Conservation (phyloP, 1,140 invertebrate genomes). For the Bombus sibiricus region DNA sequence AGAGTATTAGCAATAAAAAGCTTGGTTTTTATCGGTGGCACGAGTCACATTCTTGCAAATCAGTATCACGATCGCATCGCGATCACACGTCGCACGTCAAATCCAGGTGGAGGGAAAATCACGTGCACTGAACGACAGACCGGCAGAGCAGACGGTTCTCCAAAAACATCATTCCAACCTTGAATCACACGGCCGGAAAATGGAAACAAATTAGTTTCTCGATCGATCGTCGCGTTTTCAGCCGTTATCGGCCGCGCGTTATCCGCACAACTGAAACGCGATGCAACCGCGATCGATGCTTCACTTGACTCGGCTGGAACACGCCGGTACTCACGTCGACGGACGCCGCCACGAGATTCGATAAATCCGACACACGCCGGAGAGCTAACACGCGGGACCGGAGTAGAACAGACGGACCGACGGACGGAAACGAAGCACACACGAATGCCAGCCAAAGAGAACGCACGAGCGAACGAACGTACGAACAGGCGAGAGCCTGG, state of each 20-base stretch:
- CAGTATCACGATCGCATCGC: too few relatives aligned
- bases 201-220: not conserved
- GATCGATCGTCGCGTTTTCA: constrained; percentile 2
- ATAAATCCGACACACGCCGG: constrained; percentile 52
- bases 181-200: constrained; percentile 12
- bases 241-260: not conserved
- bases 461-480: constrained; percentile 57
- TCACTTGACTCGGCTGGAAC: constrained; percentile 6
- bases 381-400: not conserved
- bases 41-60: not conserved
- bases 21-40: not conserved
- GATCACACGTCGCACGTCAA: not conserved
- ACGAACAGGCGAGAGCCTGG: constrained; percentile 59
- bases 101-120: not conserved
- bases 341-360: constrained; percentile 31
- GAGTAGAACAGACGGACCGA: constrained; percentile 19
- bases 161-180: constrained; percentile 8
- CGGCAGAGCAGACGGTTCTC: not conserved
- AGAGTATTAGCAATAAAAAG: too few relatives aligned
- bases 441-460: constrained; percentile 47
- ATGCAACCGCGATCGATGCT: not conserved
- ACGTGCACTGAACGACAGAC: not conserved
- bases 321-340: constrained; percentile 20
- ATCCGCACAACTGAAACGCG: not conserved
- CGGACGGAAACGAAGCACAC: constrained; percentile 49